phyloP scores from a whole-genome alignment of 2,888 invertebrate species.

The Dione vanillae region DNA sequence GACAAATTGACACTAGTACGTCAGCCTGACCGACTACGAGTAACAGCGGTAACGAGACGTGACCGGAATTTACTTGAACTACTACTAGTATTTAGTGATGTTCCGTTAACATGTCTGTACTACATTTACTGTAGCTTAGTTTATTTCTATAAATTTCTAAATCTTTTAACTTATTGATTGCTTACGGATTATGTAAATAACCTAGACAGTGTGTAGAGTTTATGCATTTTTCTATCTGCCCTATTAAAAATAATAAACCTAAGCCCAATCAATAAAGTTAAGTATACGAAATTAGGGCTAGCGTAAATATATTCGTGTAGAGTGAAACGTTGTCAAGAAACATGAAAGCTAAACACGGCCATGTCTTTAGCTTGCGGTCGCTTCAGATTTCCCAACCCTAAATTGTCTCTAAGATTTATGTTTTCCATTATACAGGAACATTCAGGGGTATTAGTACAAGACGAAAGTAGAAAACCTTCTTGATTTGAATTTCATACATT shows the following conservation, averaged over 20 bases:
- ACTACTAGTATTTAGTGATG: conserved; percentile 50
- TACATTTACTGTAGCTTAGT: background rate
- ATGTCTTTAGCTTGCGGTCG: conserved; percentile 66
- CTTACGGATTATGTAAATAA: background rate
- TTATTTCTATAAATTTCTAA: background rate
- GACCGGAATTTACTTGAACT: conserved; percentile 72
- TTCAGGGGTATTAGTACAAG: conserved; percentile 26
- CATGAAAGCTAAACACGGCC: conserved; percentile 65
- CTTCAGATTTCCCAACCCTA: conserved; percentile 64
- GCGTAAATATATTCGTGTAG: conserved; percentile 21
- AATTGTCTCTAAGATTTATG: conserved; percentile 79
- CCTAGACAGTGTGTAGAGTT: background rate
- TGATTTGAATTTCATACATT: conserved; percentile 2
- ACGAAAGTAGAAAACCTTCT: conserved; percentile 18
- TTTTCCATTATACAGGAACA: conserved; percentile 63
- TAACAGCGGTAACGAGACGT: conserved; percentile 67
- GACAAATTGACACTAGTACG: conserved; percentile 39
- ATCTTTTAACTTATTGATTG: background rate
- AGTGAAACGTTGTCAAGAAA: conserved; percentile 69
- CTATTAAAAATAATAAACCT: background rate
- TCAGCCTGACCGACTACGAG: conserved; percentile 55
- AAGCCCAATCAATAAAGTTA: background rate
- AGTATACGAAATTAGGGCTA: background rate
- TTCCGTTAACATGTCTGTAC: conserved; percentile 22
- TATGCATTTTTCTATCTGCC: background rate